Percentiles rank a stretch among this genome's conserved stretches.
These are phyloP conservation scores for Alligator mississippiensis DNA, from an alignment of 2,113 vertebrate species.

Conservation along the genomic window DNA sequence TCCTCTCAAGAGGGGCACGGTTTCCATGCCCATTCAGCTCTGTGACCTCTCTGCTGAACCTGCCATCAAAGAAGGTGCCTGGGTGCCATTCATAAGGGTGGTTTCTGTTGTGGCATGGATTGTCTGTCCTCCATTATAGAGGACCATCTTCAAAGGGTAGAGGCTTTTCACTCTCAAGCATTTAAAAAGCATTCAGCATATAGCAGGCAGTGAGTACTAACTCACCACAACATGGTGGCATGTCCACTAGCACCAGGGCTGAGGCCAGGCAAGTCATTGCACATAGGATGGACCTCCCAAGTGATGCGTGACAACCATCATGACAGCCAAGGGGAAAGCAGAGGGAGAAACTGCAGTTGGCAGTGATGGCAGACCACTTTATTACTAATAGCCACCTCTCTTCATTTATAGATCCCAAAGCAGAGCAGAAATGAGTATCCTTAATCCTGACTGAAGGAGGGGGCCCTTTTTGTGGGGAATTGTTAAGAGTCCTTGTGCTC, in stretches of 20 bases:
- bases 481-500: too few species aligned
- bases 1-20: accelerated
- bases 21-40: background rate
- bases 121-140: too few species aligned
- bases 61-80: background rate
- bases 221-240: background rate
- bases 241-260: background rate
- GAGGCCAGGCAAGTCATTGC: background rate
- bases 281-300: background rate
- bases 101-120: background rate
- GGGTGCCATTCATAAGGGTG: background rate
- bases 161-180: background rate
- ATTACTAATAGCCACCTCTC: background rate
- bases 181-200: background rate
- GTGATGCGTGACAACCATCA: background rate
- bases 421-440: background rate
- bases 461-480: too few species aligned
- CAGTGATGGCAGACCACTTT: background rate
- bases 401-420: background rate
- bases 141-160: background rate
- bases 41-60: too few species aligned
- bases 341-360: background rate
- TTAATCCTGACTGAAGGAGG: too few species aligned
- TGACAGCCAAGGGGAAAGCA: too few species aligned
- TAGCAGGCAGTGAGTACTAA: background rate